Percentiles rank a stretch among this genome's conserved stretches.
These are phyloP conservation scores for Sciurus carolinensis DNA, from an alignment of 2,797 vertebrate species.

Conservation along the genomic window DNA sequence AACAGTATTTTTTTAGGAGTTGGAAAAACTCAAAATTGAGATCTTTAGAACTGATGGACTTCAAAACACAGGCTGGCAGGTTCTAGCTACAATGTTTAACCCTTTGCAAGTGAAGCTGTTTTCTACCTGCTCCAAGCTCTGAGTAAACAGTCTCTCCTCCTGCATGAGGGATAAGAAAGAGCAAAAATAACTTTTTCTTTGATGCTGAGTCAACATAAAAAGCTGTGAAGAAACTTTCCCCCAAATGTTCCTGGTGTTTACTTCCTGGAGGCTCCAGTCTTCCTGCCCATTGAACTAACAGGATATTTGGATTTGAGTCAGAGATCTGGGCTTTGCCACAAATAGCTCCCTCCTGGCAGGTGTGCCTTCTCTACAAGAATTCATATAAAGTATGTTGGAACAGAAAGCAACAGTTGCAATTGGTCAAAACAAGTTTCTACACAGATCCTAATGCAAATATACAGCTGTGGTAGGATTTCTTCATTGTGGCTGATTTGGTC, in stretches of 20 bases:
- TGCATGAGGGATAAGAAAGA: neutral
- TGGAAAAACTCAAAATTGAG: neutral
- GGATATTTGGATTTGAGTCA: neutral
- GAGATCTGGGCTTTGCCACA: neutral
- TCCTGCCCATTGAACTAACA: neutral
- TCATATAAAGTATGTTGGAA: too few relatives aligned
- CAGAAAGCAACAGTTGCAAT: neutral
- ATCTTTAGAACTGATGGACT: neutral
- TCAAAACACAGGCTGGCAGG: neutral
- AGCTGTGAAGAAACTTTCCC: neutral
- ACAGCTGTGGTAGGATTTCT: neutral
- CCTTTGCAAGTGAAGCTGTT: neutral
- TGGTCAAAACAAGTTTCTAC: neutral
- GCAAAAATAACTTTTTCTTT: neutral
- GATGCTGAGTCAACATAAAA: neutral
- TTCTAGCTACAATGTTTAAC: too few relatives aligned
- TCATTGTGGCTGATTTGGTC: neutral
- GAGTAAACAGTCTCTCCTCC: too few relatives aligned
- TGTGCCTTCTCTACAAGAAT: neutral
- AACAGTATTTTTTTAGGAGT: neutral
- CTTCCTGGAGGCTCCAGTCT: neutral
- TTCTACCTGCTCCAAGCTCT: neutral
- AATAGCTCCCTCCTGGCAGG: neutral
- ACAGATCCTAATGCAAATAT: neutral
- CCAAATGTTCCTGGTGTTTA: neutral